Percentiles rank a stretch among this genome's conserved stretches.
These are phyloP conservation scores for Macrotis lagotis DNA, from an alignment of 2,113 vertebrate species.

Conservation along the genomic window DNA sequence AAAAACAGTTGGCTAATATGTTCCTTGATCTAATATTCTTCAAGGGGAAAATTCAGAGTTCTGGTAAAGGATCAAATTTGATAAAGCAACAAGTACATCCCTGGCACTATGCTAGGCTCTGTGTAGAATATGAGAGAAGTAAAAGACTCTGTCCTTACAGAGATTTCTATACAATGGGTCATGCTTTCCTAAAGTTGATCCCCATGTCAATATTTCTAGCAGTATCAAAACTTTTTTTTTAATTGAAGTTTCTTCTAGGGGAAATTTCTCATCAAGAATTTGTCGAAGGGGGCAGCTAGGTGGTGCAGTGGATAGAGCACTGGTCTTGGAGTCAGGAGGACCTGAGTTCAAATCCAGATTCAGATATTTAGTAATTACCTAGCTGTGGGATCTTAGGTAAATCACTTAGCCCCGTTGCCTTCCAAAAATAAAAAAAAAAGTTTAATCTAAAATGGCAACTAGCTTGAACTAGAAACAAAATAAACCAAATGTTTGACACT, in stretches of 20 bases:
- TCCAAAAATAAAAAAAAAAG: no score
- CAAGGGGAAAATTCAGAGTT: not conserved
- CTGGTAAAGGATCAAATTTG: slow-evolving; percentile 26
- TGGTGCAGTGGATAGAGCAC: no score
- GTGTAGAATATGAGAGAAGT: not conserved
- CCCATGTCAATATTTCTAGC: not conserved
- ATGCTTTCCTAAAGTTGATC: not conserved
- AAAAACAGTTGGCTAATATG: slow-evolving; percentile 8
- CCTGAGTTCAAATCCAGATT: no score
- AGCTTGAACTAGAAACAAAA: not conserved
- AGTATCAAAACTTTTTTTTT: not conserved
- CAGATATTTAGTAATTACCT: no score
- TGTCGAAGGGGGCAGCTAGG: not conserved
- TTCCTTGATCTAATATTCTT: not conserved
- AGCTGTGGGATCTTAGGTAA: no score
- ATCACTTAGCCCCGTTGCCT: no score
- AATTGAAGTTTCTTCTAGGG: not conserved
- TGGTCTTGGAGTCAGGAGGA: no score
- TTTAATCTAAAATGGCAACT: no score
- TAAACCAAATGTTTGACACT: not conserved
- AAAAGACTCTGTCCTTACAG: not conserved
- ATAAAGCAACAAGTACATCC: not conserved
- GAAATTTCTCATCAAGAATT: not conserved
- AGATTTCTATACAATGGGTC: not conserved
- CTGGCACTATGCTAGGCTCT: not conserved